A percentile compares a stretch with the other conserved stretches of the same genome.
These are phyloP conservation scores for Pangasius djambal DNA, from an alignment of 2,797 vertebrate species.

Conservation along the genomic window DNA sequence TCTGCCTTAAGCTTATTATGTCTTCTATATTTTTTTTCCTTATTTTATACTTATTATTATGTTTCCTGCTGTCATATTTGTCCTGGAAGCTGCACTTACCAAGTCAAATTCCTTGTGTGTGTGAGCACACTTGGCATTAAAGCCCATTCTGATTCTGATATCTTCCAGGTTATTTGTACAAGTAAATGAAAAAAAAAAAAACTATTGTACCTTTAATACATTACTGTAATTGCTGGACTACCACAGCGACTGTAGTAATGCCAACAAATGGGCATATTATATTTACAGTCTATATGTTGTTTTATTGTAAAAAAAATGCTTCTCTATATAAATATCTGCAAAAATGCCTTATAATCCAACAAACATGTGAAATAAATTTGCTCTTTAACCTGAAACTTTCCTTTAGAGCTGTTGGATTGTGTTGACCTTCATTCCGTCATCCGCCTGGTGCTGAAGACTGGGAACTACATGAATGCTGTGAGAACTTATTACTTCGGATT, in stretches of 20 bases:
- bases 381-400: not conserved
- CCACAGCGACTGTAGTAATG: not conserved
- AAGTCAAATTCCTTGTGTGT: too few relatives aligned
- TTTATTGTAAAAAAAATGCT: not conserved
- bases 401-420: constrained; percentile 78
- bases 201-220: not conserved
- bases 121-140: too few relatives aligned
- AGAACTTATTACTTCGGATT: constrained; percentile 55
- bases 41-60: too few relatives aligned
- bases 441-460: constrained; percentile 81
- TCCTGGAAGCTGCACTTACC: too few relatives aligned
- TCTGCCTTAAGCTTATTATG: too few relatives aligned
- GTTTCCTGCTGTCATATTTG: too few relatives aligned
- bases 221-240: not conserved
- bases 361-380: not conserved
- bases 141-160: not conserved
- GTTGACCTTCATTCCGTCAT: constrained; percentile 80
- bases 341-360: not conserved
- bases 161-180: not conserved
- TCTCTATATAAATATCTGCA: not conserved
- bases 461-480: constrained; percentile 86
- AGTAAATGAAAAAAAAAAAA: not conserved
- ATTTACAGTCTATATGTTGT: not conserved
- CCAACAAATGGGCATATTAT: not conserved
- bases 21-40: too few relatives aligned